Conservation (phyloP, 2,113 vertebrate genomes). For the Pelvicachromis taeniatus region DNA sequence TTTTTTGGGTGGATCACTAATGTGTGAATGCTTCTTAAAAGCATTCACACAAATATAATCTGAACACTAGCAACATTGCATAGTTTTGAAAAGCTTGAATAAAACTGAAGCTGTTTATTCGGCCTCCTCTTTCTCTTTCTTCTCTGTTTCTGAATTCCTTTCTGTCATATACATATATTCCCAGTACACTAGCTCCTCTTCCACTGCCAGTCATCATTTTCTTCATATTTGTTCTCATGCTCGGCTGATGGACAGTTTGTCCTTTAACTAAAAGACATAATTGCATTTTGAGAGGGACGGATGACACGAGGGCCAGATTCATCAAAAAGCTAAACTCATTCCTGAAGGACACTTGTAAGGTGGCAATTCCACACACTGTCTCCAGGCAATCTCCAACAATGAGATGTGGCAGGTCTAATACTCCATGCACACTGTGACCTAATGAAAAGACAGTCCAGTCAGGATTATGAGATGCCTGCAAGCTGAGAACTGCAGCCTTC, state of each 20-base stretch:
- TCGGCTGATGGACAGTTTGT: slow-evolving; percentile 40
- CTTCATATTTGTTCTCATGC: slow-evolving; percentile 29
- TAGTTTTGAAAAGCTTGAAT: not conserved
- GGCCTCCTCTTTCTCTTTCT: not conserved
- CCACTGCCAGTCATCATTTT: slow-evolving; percentile 16
- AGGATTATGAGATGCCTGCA: slow-evolving; percentile 19
- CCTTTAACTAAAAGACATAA: slow-evolving; percentile 55
- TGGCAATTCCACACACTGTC: not conserved
- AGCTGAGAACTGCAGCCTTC: not conserved
- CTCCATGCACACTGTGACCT: slow-evolving; percentile 8
- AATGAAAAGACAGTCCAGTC: slow-evolving; percentile 35
- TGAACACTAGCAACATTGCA: not conserved
- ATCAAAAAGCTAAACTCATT: slow-evolving; percentile 53
- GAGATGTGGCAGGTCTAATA: slow-evolving; percentile 59
- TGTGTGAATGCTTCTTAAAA: too few relatives aligned
- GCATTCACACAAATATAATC: too few relatives aligned
- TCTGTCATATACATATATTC: not conserved
- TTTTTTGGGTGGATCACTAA: too few relatives aligned
- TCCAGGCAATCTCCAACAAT: slow-evolving; percentile 24
- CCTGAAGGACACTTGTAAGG: slow-evolving; percentile 40
- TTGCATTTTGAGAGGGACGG: slow-evolving; percentile 50
- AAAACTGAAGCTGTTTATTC: not conserved
- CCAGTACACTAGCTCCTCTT: not conserved
- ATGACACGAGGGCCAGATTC: slow-evolving; percentile 26
- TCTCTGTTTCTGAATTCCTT: not conserved